Conservation (phyloP, 2,888 invertebrate species). For the Drosophila borborema region DNA sequence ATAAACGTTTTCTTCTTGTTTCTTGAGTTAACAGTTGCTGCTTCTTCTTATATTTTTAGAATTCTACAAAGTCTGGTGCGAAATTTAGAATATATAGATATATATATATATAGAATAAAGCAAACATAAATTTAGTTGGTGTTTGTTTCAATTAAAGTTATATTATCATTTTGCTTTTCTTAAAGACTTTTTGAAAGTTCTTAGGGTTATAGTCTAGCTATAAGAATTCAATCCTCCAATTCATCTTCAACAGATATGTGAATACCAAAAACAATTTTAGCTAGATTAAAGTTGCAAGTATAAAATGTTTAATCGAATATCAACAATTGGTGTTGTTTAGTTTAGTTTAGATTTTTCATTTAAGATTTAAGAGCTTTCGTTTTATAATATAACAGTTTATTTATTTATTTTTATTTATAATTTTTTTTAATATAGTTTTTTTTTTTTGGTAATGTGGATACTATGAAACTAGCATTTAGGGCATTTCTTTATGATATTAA, state of each 20-base stretch:
- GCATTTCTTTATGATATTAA: conserved; percentile 25
- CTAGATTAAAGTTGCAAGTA: conserved; percentile 46
- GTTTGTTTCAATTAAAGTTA: conserved; percentile 40
- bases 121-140: conserved; percentile 52
- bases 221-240: conserved; percentile 44
- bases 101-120: conserved; percentile 23
- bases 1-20: conserved; percentile 34
- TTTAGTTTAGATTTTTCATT: conserved; percentile 11
- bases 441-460: conserved; percentile 41
- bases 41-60: conserved; percentile 8
- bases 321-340: conserved; percentile 67
- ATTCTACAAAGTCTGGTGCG: conserved; percentile 41
- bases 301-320: conserved; percentile 59
- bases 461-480: conserved; percentile 63
- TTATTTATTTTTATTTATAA: conserved; percentile 4
- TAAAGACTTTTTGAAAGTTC: conserved; percentile 43
- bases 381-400: conserved; percentile 49
- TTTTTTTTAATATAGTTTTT: background rate
- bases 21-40: conserved; percentile 48
- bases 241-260: conserved; percentile 72
- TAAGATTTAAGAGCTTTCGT: conserved; percentile 36
- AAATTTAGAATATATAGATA: conserved; percentile 26
- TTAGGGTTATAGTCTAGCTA: conserved; percentile 36
- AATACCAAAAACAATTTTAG: conserved; percentile 58
- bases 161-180: conserved; percentile 7